phyloP scores from a whole-genome alignment of 1,140 invertebrate species.

The Maniola jurtina region DNA sequence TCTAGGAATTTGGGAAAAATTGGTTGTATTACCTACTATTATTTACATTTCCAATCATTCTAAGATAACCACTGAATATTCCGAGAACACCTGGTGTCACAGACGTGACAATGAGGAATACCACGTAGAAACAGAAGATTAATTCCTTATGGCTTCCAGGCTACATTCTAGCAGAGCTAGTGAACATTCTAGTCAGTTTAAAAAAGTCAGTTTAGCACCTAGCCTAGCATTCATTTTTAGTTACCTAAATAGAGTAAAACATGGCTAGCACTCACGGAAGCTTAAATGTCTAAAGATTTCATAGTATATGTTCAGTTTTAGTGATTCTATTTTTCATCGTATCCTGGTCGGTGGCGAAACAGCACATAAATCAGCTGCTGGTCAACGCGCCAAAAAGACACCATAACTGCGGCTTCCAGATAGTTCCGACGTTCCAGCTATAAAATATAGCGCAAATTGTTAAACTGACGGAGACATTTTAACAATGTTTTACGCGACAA shows the following conservation, averaged over 20 bases:
- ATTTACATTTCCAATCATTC: too few relatives aligned
- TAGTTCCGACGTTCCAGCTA: background rate
- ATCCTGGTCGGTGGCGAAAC: conserved; percentile 9
- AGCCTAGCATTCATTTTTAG: too few relatives aligned
- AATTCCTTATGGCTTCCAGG: too few relatives aligned
- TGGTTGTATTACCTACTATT: background rate
- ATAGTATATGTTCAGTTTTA: background rate
- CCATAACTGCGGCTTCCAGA: conserved; percentile 13
- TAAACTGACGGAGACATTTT: background rate
- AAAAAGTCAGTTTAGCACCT: too few relatives aligned
- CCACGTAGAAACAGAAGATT: too few relatives aligned
- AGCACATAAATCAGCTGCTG: conserved; percentile 26
- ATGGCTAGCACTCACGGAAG: background rate
- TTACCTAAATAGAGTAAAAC: too few relatives aligned
- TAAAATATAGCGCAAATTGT: conserved; percentile 2
- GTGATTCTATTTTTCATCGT: conserved; percentile 16
- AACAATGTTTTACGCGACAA: background rate
- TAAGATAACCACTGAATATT: too few relatives aligned
- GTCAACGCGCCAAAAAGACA: conserved; percentile 24
- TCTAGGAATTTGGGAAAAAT: conserved; percentile 9
- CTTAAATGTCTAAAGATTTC: background rate
- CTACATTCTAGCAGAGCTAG: too few relatives aligned
- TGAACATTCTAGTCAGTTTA: too few relatives aligned
- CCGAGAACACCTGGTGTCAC: too few relatives aligned
- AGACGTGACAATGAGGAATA: too few relatives aligned